Conservation (phyloP, 1,140 invertebrate genomes). For the fruit fly (Drosophila melanogaster) region DNA sequence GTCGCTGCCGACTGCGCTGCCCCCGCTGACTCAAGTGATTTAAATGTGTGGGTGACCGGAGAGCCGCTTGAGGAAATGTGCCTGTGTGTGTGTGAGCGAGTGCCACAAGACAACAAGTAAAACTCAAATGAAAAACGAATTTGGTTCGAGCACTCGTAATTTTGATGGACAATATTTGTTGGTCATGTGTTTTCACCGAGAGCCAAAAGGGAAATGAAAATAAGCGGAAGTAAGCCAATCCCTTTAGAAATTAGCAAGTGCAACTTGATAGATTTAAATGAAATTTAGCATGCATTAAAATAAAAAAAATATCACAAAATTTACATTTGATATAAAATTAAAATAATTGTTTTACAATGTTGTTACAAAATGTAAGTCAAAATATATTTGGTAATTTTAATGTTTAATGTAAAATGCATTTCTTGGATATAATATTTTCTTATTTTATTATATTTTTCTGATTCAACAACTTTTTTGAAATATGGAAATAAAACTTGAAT, state of each 20-base stretch:
- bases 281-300: not conserved
- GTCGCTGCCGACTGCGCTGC: slow-evolving; percentile 28
- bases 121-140: slow-evolving; percentile 38
- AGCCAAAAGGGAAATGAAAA: not conserved
- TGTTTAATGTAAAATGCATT: no score
- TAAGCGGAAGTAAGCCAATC: slow-evolving; percentile 20
- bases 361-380: not conserved
- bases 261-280: not conserved
- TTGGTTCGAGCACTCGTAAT: slow-evolving; percentile 13
- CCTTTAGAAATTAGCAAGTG: not conserved
- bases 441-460: no score
- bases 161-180: slow-evolving; percentile 19
- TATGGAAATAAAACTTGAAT: no score
- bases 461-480: no score
- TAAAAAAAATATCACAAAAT: not conserved
- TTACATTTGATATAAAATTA: not conserved
- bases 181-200: not conserved
- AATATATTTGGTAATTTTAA: not conserved
- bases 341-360: not conserved
- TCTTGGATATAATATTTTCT: no score
- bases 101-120: slow-evolving; percentile 20
- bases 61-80: slow-evolving; percentile 1
- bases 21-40: slow-evolving; percentile 50
- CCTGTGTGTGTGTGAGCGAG: slow-evolving; percentile 8
- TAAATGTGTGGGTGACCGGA: slow-evolving; percentile 19